Percentiles rank a stretch among this genome's conserved stretches.
These are phyloP conservation scores for Cephalopachus bancanus DNA, from an alignment of 2,797 vertebrate genomes.

Conservation along the genomic window DNA sequence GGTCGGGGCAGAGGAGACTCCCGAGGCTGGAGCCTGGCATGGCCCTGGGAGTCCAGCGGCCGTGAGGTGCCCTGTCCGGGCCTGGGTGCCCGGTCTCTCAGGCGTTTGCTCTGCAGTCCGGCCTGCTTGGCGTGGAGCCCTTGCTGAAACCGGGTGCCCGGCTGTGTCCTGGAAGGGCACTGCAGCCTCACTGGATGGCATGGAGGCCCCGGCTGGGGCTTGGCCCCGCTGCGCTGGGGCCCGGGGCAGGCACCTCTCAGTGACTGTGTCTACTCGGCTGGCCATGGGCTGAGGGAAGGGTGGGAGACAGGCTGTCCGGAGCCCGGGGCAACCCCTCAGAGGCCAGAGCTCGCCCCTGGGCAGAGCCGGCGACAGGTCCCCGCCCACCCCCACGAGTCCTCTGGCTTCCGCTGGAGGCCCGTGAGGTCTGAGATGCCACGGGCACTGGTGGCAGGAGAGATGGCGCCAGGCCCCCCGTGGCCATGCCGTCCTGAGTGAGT, in stretches of 20 bases:
- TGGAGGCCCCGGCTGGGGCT: not conserved
- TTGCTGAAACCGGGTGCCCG: not conserved
- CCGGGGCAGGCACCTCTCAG: not conserved
- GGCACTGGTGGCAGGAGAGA: too few relatives aligned
- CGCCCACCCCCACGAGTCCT: too few relatives aligned
- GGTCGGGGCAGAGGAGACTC: not conserved
- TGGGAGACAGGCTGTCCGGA: not conserved
- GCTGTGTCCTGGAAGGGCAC: not conserved
- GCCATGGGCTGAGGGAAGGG: too few relatives aligned
- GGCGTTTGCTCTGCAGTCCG: not conserved
- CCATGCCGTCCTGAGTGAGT: too few relatives aligned
- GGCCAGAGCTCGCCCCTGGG: not conserved
- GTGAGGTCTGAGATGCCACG: too few relatives aligned
- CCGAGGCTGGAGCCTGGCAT: not conserved
- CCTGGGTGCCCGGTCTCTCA: not conserved
- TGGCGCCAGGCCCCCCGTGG: too few relatives aligned
- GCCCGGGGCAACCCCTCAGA: not conserved
- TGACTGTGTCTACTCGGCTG: not conserved
- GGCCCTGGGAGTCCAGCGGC: not conserved
- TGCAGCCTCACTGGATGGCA: not conserved
- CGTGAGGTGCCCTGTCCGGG: not conserved
- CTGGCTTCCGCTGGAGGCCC: too few relatives aligned
- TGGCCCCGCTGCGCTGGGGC: not conserved
- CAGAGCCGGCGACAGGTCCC: too few relatives aligned
- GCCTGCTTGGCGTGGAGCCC: not conserved